Evolutionary conservation across 1,140 invertebrate genomes (phyloP).

Genomic region (Drosophila sucinea): DNA sequence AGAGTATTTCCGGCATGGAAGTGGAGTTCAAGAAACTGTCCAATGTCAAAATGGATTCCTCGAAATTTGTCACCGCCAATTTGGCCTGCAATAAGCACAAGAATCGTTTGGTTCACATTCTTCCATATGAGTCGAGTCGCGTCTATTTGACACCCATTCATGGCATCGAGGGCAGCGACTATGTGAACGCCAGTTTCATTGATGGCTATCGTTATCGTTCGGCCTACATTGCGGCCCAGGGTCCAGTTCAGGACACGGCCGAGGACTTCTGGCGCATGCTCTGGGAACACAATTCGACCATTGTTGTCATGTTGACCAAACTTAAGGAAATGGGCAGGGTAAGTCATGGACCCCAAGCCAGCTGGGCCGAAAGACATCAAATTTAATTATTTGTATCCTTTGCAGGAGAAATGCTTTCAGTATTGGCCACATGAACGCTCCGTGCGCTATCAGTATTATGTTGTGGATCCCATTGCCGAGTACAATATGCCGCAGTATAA

Average conservation of each 20-base stretch:
- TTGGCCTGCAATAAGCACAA: slow-evolving; percentile 98
- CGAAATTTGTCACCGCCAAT: slow-evolving; percentile 97
- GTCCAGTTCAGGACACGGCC: slow-evolving; percentile 96
- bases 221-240: slow-evolving; percentile 99
- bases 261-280: slow-evolving; percentile 99
- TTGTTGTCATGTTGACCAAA: slow-evolving; percentile 99
- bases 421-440: slow-evolving; percentile 99
- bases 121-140: slow-evolving; percentile 97
- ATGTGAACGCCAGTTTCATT: slow-evolving; percentile 99
- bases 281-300: slow-evolving; percentile 99
- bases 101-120: slow-evolving; percentile 97
- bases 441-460: slow-evolving; percentile 97
- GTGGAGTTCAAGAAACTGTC: slow-evolving; percentile 99
- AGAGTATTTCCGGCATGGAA: slow-evolving; percentile 98
- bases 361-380: not conserved
- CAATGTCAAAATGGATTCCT: slow-evolving; percentile 96
- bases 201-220: slow-evolving; percentile 96
- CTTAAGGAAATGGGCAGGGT: slow-evolving; percentile 98
- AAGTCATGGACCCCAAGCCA: slow-evolving; percentile 79
- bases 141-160: slow-evolving; percentile 96
- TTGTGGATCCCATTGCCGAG: slow-evolving; percentile 99
- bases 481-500: slow-evolving; percentile 99
- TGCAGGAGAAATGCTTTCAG: slow-evolving; percentile 98
- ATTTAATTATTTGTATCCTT: slow-evolving; percentile 21
- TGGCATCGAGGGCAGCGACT: slow-evolving; percentile 97